phyloP scores from a whole-genome alignment of 2,797 vertebrate species.

The Anguilla marmorata region DNA sequence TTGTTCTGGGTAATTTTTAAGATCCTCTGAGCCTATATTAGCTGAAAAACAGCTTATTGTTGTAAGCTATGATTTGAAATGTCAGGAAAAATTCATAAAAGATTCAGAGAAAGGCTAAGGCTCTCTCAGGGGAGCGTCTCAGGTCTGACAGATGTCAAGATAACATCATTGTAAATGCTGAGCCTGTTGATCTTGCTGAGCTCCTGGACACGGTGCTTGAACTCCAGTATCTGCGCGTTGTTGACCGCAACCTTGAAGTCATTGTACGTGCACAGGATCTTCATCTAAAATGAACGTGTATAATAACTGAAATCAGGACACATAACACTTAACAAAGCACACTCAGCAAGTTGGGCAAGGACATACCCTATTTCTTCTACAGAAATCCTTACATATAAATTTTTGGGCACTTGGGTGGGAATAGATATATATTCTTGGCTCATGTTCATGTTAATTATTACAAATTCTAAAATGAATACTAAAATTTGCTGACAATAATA shows the following conservation, averaged over 20 bases:
- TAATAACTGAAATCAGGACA: not conserved
- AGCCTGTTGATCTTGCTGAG: conserved; percentile 66
- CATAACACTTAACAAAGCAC: not conserved
- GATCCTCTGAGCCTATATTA: not conserved
- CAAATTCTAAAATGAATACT: not conserved
- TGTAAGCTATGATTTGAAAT: not conserved
- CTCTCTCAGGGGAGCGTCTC: conserved; percentile 46
- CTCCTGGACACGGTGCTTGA: conserved; percentile 64
- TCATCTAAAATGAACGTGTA: conserved; percentile 45
- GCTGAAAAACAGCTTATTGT: not conserved
- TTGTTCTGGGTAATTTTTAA: not conserved
- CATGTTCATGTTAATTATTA: not conserved
- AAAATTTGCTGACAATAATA: not conserved
- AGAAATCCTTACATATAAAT: not conserved
- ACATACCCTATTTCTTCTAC: not conserved
- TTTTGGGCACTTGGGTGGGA: not conserved
- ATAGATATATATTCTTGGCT: not conserved
- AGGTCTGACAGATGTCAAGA: conserved; percentile 55
- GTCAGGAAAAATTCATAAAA: not conserved
- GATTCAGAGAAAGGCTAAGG: not conserved
- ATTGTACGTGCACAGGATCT: conserved; percentile 52
- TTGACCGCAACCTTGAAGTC: conserved; percentile 75
- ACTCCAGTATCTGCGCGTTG: conserved; percentile 72
- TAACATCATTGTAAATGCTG: conserved; percentile 64
- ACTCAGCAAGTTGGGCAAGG: not conserved